These are phyloP conservation scores for Plecturocebus donacophilus DNA, from an alignment of 2,113 vertebrate species.

Conservation along the genomic window DNA sequence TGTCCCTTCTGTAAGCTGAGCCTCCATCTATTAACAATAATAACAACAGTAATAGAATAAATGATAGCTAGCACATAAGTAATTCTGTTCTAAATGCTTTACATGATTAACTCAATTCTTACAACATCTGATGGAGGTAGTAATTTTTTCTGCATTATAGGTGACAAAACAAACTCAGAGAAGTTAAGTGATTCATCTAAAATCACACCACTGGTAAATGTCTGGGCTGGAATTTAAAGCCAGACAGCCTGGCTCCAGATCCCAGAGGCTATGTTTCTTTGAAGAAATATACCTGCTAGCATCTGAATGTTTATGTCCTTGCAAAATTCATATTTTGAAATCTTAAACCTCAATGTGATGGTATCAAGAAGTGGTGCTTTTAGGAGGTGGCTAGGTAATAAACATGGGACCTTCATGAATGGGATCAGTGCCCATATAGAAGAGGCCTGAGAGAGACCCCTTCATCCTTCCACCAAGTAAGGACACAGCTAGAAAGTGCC, in stretches of 20 bases:
- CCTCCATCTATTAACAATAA: neutral
- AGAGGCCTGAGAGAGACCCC: neutral
- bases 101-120: neutral
- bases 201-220: neutral
- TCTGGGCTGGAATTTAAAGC: neutral
- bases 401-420: neutral
- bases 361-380: neutral
- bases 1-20: neutral
- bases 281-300: neutral
- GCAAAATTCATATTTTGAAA: neutral
- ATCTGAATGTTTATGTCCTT: no score
- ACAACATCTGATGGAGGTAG: neutral
- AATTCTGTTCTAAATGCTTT: neutral
- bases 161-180: neutral
- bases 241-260: neutral
- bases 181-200: neutral
- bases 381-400: neutral
- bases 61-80: neutral
- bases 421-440: no score
- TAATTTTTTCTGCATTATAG: neutral
- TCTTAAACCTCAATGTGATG: neutral
- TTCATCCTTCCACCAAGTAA: neutral
- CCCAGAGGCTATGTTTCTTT: neutral
- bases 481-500: neutral
- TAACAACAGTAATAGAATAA: neutral